Conservation (phyloP, 64 coral and sea anemone genomes). For the Orbicella faveolata region DNA sequence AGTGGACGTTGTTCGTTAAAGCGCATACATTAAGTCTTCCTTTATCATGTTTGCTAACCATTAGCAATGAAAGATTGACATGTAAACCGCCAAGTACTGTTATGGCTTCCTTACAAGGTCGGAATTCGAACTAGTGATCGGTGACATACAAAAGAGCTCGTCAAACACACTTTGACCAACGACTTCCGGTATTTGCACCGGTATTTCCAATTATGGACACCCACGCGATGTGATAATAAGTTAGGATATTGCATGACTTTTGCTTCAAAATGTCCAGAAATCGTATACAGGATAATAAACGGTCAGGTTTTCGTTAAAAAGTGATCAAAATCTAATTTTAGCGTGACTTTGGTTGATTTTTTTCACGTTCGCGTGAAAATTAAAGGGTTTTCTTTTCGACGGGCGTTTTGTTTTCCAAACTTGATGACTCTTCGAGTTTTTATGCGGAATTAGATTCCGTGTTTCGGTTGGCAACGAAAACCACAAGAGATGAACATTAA, state of each 20-base stretch:
- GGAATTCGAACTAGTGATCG: background rate
- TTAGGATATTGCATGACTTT: background rate
- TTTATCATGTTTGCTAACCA: background rate
- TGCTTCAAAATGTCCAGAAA: background rate
- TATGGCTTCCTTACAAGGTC: slow-evolving; percentile 1
- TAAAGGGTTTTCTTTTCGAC: background rate
- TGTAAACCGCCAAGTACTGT: background rate
- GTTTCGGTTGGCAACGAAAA: background rate
- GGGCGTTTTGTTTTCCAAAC: background rate
- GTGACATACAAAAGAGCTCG: background rate
- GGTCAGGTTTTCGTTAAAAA: background rate
- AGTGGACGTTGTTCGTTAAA: background rate
- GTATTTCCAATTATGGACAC: background rate
- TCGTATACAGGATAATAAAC: background rate
- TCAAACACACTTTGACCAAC: background rate
- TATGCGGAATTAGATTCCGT: background rate
- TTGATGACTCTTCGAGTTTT: background rate
- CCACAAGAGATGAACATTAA: background rate
- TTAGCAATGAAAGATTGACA: background rate
- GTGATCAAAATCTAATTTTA: background rate
- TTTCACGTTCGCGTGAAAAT: background rate
- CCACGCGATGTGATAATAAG: background rate
- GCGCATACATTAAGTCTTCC: background rate
- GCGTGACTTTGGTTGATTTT: background rate
- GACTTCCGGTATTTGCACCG: background rate